Percentiles rank a stretch among this genome's conserved stretches.
Conservation (phyloP, 2,113 vertebrate genomes). For the Poeciliopsis occidentalis region DNA sequence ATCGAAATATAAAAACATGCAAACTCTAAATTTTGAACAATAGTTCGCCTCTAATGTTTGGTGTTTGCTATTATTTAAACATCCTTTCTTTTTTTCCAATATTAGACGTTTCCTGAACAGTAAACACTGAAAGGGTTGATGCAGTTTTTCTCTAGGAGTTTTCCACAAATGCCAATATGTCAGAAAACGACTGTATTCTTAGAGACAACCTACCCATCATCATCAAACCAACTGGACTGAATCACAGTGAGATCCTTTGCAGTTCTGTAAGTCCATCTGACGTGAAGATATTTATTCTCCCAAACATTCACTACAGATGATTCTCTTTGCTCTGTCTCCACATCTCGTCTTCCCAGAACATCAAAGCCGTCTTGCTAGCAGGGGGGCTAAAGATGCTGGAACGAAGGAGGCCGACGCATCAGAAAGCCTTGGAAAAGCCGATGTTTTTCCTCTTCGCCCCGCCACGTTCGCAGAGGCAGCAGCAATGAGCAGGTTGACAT, state of each 20-base stretch:
- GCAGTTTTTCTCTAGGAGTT: not conserved
- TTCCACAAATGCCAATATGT: not conserved
- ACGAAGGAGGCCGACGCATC: constrained; percentile 17
- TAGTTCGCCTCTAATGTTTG: too few relatives aligned
- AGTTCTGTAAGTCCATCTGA: constrained; percentile 19
- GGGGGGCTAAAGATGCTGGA: constrained; percentile 1
- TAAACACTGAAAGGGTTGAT: too few relatives aligned
- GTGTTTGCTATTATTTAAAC: too few relatives aligned
- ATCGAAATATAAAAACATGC: too few relatives aligned
- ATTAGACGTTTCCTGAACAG: too few relatives aligned
- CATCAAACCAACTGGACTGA: constrained; percentile 44
- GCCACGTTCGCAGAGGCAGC: not conserved
- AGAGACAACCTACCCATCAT: constrained; percentile 64
- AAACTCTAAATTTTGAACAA: too few relatives aligned
- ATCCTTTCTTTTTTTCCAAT: too few relatives aligned
- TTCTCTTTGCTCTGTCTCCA: constrained; percentile 35
- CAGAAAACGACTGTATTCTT: constrained; percentile 24
- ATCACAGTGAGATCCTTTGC: constrained; percentile 39
- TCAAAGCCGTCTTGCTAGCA: constrained; percentile 50
- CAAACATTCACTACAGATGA: constrained; percentile 38
- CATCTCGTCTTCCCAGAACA: constrained; percentile 35
- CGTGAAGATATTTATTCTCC: constrained; percentile 23
- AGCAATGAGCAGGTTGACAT: constrained; percentile 26
- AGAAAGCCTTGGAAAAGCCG: constrained; percentile 9
- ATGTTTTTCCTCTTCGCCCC: constrained; percentile 17